Base-by-base conservation (phyloP, 2,888 invertebrate species). In the Drosophila fulvimacula region DNA sequence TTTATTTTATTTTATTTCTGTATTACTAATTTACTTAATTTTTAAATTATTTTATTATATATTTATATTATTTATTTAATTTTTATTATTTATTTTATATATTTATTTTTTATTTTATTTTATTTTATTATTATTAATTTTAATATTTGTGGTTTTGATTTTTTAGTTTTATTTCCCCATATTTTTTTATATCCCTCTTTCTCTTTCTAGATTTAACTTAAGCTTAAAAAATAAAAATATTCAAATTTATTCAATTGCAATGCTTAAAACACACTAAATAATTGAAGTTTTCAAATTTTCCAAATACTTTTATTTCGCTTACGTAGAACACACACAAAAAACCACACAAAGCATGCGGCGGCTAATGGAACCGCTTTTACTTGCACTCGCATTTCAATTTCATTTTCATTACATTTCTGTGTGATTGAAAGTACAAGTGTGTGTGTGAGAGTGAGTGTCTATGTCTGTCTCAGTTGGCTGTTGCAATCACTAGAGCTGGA, bases 361-460 rank as follows among this genome's bases (percentile, higher is more conserved):
- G 39, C 38, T 58, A 74, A 75, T 79, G 79, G 48, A 56, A 76
- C 76, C 58, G 64, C 75, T 76, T 67, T 80, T 80, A 86, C 84
- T 81, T 63, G 62, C 49, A 62, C 48, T 68, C 77, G 64, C 63
- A 70, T 71, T 69, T 66, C 85, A 66, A 65, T 65, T 73, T 74
- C 64, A 59, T 66, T 84, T 81, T 80, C 81, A 73, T 71, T 73
- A 63, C 44, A 55, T 48, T 17, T 30, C 48, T 48, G 30, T 48
- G 48, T 30, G 48, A 44, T 42, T 42, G 44, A 24, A 24, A 44
- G 24, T 24, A 15, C 9, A n/a, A 27, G 24, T 27, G 24, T 44
- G 4, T 55, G 9, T 59, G 52, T 6, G 36, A 11, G 32, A 10
- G 32, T 36, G 6, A 5, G 36, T 36, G 36, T 41, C 13, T 57